Percentiles rank a stretch among this genome's conserved stretches.
Evolutionary conservation across 2,797 vertebrate species (phyloP).

Genomic region (Okamejei kenojei): DNA sequence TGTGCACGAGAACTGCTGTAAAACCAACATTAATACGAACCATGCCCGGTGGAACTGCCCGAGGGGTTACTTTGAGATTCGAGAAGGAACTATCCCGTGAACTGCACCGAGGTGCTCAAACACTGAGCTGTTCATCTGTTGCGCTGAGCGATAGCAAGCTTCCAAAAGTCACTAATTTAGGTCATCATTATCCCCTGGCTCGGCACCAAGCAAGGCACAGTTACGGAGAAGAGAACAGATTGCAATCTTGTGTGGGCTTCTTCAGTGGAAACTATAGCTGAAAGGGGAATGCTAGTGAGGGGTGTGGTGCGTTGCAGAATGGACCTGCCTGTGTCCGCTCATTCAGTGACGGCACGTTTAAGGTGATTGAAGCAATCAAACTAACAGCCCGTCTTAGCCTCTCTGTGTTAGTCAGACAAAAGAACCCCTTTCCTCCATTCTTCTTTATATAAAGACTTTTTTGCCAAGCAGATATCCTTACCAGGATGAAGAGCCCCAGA

Average conservation of each 20-base stretch:
- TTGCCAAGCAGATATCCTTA: background rate
- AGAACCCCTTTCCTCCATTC: background rate
- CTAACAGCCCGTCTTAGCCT: background rate
- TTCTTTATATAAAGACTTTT: background rate
- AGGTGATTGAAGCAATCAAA: background rate
- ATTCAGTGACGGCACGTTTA: background rate
- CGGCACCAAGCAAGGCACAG: background rate
- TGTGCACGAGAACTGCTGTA: background rate
- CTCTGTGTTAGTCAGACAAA: background rate
- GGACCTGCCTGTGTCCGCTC: background rate
- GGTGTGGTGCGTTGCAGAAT: background rate
- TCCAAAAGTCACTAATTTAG: background rate
- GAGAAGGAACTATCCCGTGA: conserved; percentile 3
- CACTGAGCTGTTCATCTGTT: background rate
- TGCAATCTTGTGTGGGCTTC: background rate
- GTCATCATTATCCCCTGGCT: background rate
- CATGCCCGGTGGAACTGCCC: background rate
- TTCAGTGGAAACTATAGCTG: background rate
- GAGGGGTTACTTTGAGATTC: background rate
- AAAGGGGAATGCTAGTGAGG: background rate
- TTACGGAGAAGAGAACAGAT: background rate
- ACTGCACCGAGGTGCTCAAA: background rate
- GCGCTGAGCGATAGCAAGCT: background rate
- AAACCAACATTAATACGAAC: background rate
- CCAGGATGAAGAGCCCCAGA: background rate